Evolutionary conservation across 2,888 invertebrate genomes (phyloP).

Genomic region (Kuschelorhynchus macadamiae): DNA sequence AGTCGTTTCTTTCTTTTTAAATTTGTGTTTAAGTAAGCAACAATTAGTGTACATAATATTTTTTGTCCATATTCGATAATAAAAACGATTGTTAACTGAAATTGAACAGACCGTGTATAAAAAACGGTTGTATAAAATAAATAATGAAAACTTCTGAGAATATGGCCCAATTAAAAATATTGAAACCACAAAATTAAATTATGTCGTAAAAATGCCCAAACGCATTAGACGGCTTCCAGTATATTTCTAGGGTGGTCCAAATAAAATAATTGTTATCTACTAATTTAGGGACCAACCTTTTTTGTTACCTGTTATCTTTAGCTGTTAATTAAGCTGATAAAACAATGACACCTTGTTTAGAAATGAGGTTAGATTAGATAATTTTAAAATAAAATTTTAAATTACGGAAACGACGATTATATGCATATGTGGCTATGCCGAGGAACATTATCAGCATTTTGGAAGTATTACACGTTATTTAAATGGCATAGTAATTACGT

Average conservation of each 20-base stretch:
- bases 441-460: too few species aligned
- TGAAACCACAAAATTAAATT: neutral
- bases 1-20: too few species aligned
- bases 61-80: too few species aligned
- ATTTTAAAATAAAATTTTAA: constrained; percentile 27
- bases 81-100: too few species aligned
- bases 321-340: constrained; percentile 35
- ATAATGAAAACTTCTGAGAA: constrained; percentile 9
- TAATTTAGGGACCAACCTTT: constrained; percentile 28
- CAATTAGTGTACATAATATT: too few species aligned
- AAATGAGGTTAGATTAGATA: constrained; percentile 23
- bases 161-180: constrained; percentile 8
- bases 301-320: constrained; percentile 25
- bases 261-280: constrained; percentile 25
- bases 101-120: too few species aligned
- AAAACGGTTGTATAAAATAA: too few species aligned
- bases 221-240: neutral
- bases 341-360: constrained; percentile 37
- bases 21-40: too few species aligned
- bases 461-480: too few species aligned
- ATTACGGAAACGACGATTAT: too few species aligned
- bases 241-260: constrained; percentile 26
- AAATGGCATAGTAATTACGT: too few species aligned
- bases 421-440: too few species aligned
- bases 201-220: constrained; percentile 16